Percentiles rank a stretch among this genome's conserved stretches.
Conservation (phyloP, 2,888 invertebrate species). For the Bimastos eiseni region DNA sequence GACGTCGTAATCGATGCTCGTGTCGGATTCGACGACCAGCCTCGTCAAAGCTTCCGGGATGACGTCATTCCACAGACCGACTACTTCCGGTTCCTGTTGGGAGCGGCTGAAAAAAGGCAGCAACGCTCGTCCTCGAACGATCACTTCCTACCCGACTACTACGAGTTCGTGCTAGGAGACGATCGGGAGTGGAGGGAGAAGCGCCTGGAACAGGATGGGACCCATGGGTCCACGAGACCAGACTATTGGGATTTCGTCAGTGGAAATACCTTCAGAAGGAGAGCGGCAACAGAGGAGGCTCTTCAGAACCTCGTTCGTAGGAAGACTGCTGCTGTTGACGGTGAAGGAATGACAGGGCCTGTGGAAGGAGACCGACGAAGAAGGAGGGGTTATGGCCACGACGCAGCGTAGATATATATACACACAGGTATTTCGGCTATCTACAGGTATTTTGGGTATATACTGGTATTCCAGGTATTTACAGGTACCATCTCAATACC, state of each 20-base stretch:
- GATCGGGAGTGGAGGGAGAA: neutral
- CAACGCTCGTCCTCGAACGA: neutral
- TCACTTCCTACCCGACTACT: neutral
- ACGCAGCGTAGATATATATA: neutral
- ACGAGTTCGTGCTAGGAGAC: neutral
- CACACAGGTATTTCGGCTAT: too few species aligned
- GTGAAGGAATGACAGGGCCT: neutral
- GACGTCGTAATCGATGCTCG: neutral
- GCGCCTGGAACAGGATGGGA: neutral
- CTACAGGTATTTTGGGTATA: too few species aligned
- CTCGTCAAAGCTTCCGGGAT: neutral
- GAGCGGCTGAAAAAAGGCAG: neutral
- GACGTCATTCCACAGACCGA: neutral
- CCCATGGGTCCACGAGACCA: neutral
- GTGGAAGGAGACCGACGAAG: neutral
- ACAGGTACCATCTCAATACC: too few species aligned
- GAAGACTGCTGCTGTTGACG: too few species aligned
- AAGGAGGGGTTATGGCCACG: neutral
- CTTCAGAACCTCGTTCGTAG: too few species aligned
- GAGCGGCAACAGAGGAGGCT: neutral
- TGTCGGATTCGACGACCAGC: neutral
- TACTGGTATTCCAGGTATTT: too few species aligned
- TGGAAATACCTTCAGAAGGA: neutral
- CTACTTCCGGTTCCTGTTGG: slow-evolving; percentile 13
- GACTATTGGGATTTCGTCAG: neutral